phyloP scores from a whole-genome alignment of 2,888 invertebrate genomes.

The Chirona hameri region DNA sequence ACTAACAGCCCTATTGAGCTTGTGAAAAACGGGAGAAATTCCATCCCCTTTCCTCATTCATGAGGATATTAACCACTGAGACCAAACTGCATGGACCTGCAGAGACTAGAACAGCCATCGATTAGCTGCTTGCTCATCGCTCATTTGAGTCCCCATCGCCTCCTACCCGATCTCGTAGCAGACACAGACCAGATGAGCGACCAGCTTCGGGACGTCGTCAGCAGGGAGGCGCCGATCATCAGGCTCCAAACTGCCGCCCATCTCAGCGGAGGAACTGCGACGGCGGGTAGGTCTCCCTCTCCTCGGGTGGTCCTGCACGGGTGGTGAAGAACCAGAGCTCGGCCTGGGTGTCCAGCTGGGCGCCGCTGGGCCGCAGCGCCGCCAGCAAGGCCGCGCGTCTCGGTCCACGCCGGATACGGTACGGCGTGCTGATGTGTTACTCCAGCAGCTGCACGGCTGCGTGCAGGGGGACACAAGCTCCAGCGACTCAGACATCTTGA shows the following conservation, averaged over 20 bases:
- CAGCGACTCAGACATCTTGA: background rate
- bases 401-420: background rate
- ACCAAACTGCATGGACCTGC: no score
- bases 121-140: no score
- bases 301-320: background rate
- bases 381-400: background rate
- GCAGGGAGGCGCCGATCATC: background rate
- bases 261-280: background rate
- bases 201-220: background rate
- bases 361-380: background rate
- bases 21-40: no score
- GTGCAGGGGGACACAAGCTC: background rate
- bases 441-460: background rate
- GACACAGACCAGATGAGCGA: background rate
- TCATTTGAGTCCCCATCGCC: no score
- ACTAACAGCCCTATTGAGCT: no score
- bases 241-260: background rate
- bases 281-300: background rate
- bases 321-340: background rate
- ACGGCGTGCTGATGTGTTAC: background rate
- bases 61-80: no score
- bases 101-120: no score
- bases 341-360: background rate
- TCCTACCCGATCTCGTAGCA: no score
- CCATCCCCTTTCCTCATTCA: no score